phyloP scores from a whole-genome alignment of 2,797 vertebrate genomes.

The Phaenicophaeus curvirostris region DNA sequence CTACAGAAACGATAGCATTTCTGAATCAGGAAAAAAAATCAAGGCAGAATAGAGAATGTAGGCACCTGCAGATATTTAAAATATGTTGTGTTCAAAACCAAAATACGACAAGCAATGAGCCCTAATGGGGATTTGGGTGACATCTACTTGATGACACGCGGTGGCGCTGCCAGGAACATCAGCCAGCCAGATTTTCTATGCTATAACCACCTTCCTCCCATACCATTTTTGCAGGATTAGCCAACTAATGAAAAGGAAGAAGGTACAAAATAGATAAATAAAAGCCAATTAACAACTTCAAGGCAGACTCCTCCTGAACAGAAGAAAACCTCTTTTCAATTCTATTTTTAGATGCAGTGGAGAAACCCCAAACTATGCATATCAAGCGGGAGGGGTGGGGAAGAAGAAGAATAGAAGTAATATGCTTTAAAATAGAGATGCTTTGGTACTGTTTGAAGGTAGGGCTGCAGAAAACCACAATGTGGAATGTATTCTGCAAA shows the following conservation, averaged over 20 bases:
- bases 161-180: neutral
- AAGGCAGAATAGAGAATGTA: neutral
- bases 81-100: neutral
- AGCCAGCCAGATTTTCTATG: rapidly evolving
- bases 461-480: neutral
- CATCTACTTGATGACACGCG: neutral
- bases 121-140: neutral
- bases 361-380: neutral
- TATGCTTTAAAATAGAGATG: neutral
- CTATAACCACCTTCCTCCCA: neutral
- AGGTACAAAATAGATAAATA: neutral
- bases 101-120: rapidly evolving
- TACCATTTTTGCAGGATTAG: neutral
- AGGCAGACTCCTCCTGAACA: neutral
- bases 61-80: neutral
- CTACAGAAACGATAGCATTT: neutral
- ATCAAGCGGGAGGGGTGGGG: neutral
- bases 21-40: neutral
- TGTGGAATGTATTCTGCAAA: neutral
- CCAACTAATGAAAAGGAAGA: neutral
- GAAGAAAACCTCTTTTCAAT: neutral
- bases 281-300: neutral
- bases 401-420: neutral
- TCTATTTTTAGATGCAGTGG: neutral
- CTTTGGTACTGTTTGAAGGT: neutral